Percentiles rank a stretch among this genome's conserved stretches.
Evolutionary conservation across 92 coral and sea anemone genomes (phyloP).

Genomic region (Meandrina meandrites): DNA sequence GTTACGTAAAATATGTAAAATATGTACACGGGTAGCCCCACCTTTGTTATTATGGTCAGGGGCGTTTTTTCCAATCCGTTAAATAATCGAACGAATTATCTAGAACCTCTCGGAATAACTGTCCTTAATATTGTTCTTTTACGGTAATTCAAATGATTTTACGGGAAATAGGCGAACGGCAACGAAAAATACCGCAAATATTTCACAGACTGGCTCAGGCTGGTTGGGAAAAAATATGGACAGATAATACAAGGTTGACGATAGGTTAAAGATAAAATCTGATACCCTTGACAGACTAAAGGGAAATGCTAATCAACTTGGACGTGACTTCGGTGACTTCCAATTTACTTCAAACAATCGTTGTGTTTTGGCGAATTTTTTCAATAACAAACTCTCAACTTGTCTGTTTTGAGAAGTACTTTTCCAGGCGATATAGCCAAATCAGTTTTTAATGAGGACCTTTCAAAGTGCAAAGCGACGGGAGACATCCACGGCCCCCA

Average conservation of each 20-base stretch:
- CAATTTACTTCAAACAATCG: not conserved
- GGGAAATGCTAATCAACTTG: not conserved
- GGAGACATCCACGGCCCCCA: not conserved
- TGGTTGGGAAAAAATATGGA: not conserved
- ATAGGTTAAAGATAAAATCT: not conserved
- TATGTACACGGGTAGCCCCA: not conserved
- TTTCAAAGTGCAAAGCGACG: not conserved
- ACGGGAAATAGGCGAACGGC: not conserved
- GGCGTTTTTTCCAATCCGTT: not conserved
- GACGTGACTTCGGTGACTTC: not conserved
- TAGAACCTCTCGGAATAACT: constrained; percentile 3
- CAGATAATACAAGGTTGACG: not conserved
- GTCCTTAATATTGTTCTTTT: constrained; percentile 1
- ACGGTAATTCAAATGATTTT: not conserved
- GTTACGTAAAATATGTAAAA: not conserved
- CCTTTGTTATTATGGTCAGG: constrained; percentile 7
- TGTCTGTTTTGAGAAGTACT: not conserved
- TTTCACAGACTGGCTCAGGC: not conserved
- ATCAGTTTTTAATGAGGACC: not conserved
- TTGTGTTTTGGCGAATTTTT: not conserved
- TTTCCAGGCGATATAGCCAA: not conserved
- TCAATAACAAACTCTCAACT: not conserved
- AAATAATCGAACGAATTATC: constrained; percentile 15
- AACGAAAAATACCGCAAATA: constrained; percentile 1
- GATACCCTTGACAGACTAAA: not conserved